A percentile compares a stretch with the other conserved stretches of the same genome.
Conservation (phyloP, 2,113 vertebrate genomes). For the Perognathus longimembris region DNA sequence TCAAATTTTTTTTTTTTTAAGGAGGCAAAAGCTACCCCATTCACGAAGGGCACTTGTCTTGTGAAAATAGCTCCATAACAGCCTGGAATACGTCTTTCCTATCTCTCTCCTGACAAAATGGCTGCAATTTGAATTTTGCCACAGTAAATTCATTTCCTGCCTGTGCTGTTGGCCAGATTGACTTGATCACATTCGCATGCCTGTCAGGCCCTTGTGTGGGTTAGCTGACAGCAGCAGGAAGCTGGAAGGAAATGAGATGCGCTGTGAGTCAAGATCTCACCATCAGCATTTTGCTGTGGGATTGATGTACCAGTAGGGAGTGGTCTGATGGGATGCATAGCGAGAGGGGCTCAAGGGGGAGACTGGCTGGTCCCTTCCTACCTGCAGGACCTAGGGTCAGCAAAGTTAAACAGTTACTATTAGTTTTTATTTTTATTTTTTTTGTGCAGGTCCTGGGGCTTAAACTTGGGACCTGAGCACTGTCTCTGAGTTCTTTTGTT, state of each 20-base stretch:
- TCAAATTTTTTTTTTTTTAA: not conserved
- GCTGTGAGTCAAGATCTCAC: not conserved
- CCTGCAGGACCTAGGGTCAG: not conserved
- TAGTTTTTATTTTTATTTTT: not conserved
- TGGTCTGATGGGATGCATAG: not conserved
- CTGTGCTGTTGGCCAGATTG: not conserved
- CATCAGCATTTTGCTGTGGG: not conserved
- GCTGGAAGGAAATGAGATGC: slow-evolving; percentile 47
- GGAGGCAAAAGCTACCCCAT: not conserved
- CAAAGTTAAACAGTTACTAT: not conserved
- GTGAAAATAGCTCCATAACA: slow-evolving; percentile 27
- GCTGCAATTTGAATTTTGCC: slow-evolving; percentile 48
- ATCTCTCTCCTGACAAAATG: slow-evolving; percentile 38
- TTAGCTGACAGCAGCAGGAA: slow-evolving; percentile 27
- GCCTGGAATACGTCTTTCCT: not conserved
- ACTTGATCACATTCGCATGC: slow-evolving; percentile 32
- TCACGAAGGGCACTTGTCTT: not conserved
- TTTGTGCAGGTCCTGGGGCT: too few relatives aligned
- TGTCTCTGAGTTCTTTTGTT: too few relatives aligned
- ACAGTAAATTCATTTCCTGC: slow-evolving; percentile 64
- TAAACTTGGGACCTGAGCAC: too few relatives aligned
- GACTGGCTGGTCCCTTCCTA: not conserved
- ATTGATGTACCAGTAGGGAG: not conserved
- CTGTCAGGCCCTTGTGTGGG: not conserved
- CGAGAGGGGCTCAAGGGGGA: not conserved